Conservation (phyloP, 2,113 vertebrate genomes). For the Eurypyga helias region DNA sequence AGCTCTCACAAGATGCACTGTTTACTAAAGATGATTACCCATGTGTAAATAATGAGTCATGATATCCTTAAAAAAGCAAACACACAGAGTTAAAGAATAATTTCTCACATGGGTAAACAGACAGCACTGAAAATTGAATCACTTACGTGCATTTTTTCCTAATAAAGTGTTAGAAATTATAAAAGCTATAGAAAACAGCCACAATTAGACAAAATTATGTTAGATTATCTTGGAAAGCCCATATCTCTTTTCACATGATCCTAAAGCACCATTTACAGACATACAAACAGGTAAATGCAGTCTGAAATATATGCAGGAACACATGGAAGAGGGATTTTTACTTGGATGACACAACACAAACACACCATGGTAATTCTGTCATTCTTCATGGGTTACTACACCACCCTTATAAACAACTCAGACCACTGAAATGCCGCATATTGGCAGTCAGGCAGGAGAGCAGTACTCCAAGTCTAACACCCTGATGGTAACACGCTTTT, state of each 20-base stretch:
- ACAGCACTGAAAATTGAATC: constrained; percentile 20
- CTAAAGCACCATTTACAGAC: not conserved
- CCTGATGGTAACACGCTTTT: too few relatives aligned
- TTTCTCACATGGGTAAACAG: constrained; percentile 14
- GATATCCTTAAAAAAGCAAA: constrained; percentile 62
- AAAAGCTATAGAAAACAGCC: not conserved
- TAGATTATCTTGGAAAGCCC: not conserved
- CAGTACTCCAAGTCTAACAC: not conserved
- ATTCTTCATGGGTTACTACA: not conserved
- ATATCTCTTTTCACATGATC: not conserved
- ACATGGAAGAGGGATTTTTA: not conserved
- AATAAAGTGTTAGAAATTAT: not conserved
- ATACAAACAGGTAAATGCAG: not conserved
- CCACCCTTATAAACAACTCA: not conserved
- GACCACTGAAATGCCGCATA: not conserved
- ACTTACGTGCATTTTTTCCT: not conserved
- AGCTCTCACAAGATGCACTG: constrained; percentile 50
- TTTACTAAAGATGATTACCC: constrained; percentile 59
- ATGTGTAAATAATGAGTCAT: constrained; percentile 67
- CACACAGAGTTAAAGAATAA: constrained; percentile 55
- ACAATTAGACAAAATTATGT: not conserved
- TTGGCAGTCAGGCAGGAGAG: not conserved
- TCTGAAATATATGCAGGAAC: not conserved
- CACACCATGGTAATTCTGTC: not conserved
- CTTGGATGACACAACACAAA: not conserved